Conservation (phyloP, 2,888 invertebrate species). For the Julus scandinavius region DNA sequence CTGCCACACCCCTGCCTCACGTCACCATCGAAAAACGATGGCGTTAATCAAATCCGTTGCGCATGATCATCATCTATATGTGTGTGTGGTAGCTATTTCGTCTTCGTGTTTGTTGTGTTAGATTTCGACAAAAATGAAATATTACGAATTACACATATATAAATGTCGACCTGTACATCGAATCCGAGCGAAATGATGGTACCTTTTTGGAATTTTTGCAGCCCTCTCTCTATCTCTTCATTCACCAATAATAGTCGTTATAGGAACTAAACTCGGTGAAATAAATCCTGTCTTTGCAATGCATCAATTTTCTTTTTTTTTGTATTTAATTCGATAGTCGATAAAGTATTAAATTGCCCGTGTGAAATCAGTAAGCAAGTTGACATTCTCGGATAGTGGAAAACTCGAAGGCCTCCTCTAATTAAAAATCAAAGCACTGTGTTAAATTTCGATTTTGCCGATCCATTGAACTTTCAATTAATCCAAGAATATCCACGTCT, state of each 20-base stretch:
- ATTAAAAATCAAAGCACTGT: constrained; percentile 35
- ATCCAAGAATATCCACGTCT: not conserved
- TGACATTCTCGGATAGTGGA: not conserved
- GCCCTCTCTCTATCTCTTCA: not conserved
- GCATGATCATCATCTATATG: constrained; percentile 46
- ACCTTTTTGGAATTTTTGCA: not conserved
- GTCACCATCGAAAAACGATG: constrained; percentile 41
- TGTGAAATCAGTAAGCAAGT: not conserved
- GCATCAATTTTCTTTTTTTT: constrained; percentile 33
- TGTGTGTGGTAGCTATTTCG: constrained; percentile 45
- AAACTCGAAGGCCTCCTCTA: constrained; percentile 18
- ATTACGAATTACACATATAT: constrained; percentile 42
- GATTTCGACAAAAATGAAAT: constrained; percentile 32
- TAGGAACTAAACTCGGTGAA: constrained; percentile 40
- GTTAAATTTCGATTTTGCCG: constrained; percentile 37
- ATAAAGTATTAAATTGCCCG: constrained; percentile 26
- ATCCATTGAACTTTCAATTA: constrained; percentile 34
- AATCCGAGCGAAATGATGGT: not conserved
- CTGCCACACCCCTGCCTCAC: constrained; percentile 52
- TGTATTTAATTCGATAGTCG: constrained; percentile 20
- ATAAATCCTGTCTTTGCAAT: constrained; percentile 46
- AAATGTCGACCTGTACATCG: constrained; percentile 36
- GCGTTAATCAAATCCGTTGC: constrained; percentile 48
- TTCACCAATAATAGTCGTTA: constrained; percentile 38
- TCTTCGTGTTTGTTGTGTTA: constrained; percentile 40